A percentile compares a stretch with the other conserved stretches of the same genome.
Evolutionary conservation across 2,888 invertebrate species (phyloP).

Genomic region (Standfussiana lucernea): DNA sequence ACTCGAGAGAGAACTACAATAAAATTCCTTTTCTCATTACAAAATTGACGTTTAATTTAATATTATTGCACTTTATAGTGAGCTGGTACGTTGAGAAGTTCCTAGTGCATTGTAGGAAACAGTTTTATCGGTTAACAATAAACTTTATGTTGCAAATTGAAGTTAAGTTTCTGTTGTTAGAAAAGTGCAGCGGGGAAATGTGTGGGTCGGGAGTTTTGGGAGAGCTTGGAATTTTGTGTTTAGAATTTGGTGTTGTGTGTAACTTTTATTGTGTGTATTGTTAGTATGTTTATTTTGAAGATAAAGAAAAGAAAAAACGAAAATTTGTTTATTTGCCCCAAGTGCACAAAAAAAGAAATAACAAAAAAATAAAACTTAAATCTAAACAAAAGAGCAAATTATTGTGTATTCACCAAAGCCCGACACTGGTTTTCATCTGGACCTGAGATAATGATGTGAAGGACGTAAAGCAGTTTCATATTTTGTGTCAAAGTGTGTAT

Average conservation of each 20-base stretch:
- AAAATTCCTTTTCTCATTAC: constrained; percentile 68
- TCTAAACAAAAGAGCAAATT: too few relatives aligned
- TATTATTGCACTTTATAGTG: constrained; percentile 67
- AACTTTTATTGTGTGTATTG: not conserved
- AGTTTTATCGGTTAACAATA: constrained; percentile 72
- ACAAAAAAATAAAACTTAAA: too few relatives aligned
- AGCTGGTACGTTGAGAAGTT: constrained; percentile 51
- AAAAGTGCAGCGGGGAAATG: constrained; percentile 26
- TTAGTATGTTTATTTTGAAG: not conserved
- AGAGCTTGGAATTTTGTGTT: not conserved
- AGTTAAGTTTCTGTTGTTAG: constrained; percentile 64
- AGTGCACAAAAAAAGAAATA: too few relatives aligned
- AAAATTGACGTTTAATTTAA: constrained; percentile 69
- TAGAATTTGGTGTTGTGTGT: constrained; percentile 3
- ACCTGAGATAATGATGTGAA: too few relatives aligned
- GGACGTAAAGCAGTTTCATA: too few relatives aligned
- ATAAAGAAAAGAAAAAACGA: too few relatives aligned
- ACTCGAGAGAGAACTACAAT: constrained; percentile 53
- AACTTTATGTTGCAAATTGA: constrained; percentile 68
- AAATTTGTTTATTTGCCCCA: too few relatives aligned
- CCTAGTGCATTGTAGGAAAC: constrained; percentile 46
- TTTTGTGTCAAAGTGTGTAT: too few relatives aligned
- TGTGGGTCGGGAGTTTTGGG: constrained; percentile 5
- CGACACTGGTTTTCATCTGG: too few relatives aligned
- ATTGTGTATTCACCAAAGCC: too few relatives aligned